Evolutionary conservation across 2,888 invertebrate genomes (phyloP).

Genomic region (Campoletis raptor): DNA sequence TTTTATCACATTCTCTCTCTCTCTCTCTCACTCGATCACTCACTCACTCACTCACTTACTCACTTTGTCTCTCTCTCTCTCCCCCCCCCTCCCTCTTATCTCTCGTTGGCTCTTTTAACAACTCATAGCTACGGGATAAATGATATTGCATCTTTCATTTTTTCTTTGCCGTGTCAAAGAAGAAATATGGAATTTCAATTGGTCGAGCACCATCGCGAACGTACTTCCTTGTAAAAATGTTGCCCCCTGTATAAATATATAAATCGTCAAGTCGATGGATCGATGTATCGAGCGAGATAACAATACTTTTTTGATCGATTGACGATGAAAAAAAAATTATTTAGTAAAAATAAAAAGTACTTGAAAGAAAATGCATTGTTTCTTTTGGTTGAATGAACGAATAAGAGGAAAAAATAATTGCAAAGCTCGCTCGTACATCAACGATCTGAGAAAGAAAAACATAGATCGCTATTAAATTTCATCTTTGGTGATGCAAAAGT

Average conservation of each 20-base stretch:
- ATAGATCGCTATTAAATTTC: background rate
- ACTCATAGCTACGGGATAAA: too few species aligned
- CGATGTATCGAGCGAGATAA: slow-evolving; percentile 50
- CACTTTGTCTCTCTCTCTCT: slow-evolving; percentile 1
- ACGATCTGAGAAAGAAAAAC: slow-evolving; percentile 38
- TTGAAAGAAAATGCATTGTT: too few species aligned
- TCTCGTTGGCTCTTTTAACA: too few species aligned
- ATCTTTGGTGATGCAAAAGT: slow-evolving; percentile 32
- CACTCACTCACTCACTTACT: too few species aligned
- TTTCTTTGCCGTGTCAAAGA: background rate
- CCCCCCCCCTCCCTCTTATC: too few species aligned
- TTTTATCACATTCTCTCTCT: slow-evolving; percentile 19
- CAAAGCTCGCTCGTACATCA: slow-evolving; percentile 53
- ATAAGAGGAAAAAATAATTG: background rate
- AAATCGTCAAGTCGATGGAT: slow-evolving; percentile 53
- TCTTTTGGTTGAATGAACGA: background rate
- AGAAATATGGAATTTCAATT: background rate
- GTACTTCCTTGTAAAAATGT: slow-evolving; percentile 64
- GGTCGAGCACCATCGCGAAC: slow-evolving; percentile 64
- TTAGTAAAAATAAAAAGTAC: too few species aligned
- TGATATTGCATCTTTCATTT: background rate
- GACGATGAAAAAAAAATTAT: too few species aligned
- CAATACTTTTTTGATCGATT: background rate
- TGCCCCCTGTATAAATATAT: slow-evolving; percentile 56
- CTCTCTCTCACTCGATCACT: slow-evolving; percentile 70